Conservation (phyloP, 2,797 vertebrate genomes). For the Argya squamiceps region DNA sequence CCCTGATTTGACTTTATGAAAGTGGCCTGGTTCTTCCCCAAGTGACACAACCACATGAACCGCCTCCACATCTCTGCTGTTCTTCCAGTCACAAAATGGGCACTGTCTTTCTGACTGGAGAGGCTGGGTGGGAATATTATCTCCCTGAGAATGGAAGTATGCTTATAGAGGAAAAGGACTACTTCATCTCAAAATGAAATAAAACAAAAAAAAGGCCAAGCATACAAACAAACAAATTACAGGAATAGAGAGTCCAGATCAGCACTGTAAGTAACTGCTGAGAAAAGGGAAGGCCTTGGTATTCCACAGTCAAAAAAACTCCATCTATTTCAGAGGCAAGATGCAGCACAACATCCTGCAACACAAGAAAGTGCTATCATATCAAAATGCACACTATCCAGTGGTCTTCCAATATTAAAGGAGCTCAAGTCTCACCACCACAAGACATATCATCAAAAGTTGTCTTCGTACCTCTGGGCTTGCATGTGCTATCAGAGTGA, state of each 20-base stretch:
- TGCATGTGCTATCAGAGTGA: neutral
- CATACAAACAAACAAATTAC: neutral
- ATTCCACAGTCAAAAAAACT: neutral
- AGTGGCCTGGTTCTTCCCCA: neutral
- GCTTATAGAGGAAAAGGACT: neutral
- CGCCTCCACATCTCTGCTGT: neutral
- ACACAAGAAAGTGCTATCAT: neutral
- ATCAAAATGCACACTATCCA: fast-evolving
- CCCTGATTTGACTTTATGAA: neutral
- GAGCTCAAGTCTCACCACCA: neutral
- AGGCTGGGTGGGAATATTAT: neutral
- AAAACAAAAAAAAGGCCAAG: neutral
- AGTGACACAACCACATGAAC: neutral
- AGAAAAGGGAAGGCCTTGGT: neutral
- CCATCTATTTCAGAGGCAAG: neutral
- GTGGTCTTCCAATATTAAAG: neutral
- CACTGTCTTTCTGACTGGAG: neutral
- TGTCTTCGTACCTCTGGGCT: neutral
- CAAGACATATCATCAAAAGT: neutral
- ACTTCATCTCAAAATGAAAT: neutral
- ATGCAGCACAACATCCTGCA: neutral
- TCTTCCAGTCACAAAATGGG: neutral
- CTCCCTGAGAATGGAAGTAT: neutral
- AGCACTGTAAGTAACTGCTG: neutral
- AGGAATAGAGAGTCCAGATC: neutral